Evolutionary conservation across 1,140 invertebrate genomes (phyloP), one percentile per base, ranked within the genome.

Genomic region (Aricia agestis): DNA sequence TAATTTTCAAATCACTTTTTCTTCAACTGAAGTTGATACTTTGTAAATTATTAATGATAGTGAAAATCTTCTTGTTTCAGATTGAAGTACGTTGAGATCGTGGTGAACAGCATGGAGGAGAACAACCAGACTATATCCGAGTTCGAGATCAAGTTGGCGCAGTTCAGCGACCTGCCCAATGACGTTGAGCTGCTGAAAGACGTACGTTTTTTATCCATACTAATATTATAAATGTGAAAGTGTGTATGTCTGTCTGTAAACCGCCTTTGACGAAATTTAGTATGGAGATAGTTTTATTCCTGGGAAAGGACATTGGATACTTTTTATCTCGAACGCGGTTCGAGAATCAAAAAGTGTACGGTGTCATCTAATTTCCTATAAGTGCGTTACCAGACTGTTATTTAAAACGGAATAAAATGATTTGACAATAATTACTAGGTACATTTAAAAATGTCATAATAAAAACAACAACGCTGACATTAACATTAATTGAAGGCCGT

Each of bases 71-170:
- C 71, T 73, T 72, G 68, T 77, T 80, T 2, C 83, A 92, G 92
- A 72, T 90, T 99, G 73, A 99, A 99, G 91, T 96, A 96, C 77
- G 94, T 99, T 0, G 98, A 99, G 84, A 95, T 97, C 41, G 95
- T 98, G 3, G 92, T 99, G 18, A 95, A 95, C 69, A 96, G 97
- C 18, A 92, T 99, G 70, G 98, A 99, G 75, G 98, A 98, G 77
- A 96, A 98, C 70, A 94, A 95, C 45, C 95, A 96, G 80, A 94
- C 96, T 18, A 97, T 99, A 66, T 96, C 96, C 13, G 97, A 98
- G 77, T 96, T 98, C 78, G 98, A 99, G 90, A 94, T 97, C 72
- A 97, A 98, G 84, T 91, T 99, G 57, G 90, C 90, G 17, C 89
- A 92, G 81, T 92, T 90, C 82, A 87, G 81, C 72, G 92, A 92